phyloP scores from a whole-genome alignment of 2,797 vertebrate species.

The Vireo griseus region DNA sequence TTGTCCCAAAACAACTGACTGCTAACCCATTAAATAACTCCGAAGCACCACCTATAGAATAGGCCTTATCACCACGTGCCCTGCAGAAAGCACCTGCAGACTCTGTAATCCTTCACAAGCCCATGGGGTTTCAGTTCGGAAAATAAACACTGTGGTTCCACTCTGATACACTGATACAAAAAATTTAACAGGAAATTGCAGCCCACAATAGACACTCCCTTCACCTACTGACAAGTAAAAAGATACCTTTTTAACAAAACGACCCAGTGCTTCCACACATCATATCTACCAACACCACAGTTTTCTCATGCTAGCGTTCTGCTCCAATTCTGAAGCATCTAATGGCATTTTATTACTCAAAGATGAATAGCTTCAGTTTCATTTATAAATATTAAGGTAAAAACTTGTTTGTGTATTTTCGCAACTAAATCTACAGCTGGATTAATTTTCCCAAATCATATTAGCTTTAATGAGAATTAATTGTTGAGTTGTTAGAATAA shows the following conservation, averaged over 20 bases:
- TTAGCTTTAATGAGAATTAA: not conserved
- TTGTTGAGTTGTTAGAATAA: not conserved
- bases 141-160: not conserved
- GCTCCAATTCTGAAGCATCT: not conserved
- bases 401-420: not conserved
- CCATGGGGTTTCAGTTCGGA: not conserved
- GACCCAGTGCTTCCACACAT: not conserved
- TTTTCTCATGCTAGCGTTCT: not conserved
- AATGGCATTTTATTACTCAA: not conserved
- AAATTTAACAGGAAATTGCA: not conserved
- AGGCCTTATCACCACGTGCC: not conserved
- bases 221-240: not conserved
- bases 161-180: not conserved
- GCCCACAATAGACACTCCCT: not conserved
- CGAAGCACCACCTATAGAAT: accelerated
- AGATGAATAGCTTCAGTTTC: not conserved
- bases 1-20: not conserved
- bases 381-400: not conserved
- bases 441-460: not conserved
- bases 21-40: not conserved
- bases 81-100: not conserved
- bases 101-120: not conserved
- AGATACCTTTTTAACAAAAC: not conserved
- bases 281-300: not conserved
- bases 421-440: not conserved